A percentile compares a stretch with the other conserved stretches of the same genome.
Evolutionary conservation across 2,113 vertebrate species (phyloP).

Genomic region (Tursiops truncatus): DNA sequence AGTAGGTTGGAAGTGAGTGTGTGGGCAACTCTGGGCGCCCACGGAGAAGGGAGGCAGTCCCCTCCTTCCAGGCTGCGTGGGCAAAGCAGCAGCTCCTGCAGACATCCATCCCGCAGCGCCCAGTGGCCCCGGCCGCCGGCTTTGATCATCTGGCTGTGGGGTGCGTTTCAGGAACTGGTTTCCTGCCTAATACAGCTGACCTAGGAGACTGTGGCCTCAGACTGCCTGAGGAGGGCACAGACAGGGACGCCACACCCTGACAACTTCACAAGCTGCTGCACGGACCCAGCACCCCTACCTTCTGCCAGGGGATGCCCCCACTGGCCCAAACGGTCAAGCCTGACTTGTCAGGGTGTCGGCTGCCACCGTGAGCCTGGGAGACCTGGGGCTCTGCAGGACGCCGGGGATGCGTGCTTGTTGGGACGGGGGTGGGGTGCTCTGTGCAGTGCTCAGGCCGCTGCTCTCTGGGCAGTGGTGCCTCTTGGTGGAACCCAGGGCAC

Average conservation of each 20-base stretch:
- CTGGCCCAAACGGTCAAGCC: neutral
- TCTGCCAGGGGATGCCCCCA: neutral
- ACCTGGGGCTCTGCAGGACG: neutral
- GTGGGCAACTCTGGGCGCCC: constrained; percentile 65
- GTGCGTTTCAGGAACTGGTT: neutral
- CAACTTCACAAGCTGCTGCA: neutral
- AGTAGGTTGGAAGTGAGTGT: constrained; percentile 76
- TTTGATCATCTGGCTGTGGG: neutral
- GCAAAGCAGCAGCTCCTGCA: neutral
- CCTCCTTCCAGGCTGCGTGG: constrained; percentile 44
- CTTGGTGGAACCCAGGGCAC: neutral
- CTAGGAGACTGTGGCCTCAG: neutral
- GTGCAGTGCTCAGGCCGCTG: neutral
- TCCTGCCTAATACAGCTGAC: neutral
- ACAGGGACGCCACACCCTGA: neutral
- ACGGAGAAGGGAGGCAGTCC: constrained; percentile 26
- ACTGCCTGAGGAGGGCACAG: neutral
- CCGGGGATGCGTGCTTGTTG: neutral
- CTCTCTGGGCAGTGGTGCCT: neutral
- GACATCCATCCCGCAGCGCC: neutral
- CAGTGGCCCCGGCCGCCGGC: neutral
- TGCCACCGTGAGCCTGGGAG: neutral
- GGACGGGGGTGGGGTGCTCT: neutral
- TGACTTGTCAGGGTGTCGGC: neutral
- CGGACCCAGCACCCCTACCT: neutral